A percentile compares a stretch with the other conserved stretches of the same genome.
phyloP scores from a whole-genome alignment of 2,113 vertebrate genomes.

The Aptenodytes forsteri region DNA sequence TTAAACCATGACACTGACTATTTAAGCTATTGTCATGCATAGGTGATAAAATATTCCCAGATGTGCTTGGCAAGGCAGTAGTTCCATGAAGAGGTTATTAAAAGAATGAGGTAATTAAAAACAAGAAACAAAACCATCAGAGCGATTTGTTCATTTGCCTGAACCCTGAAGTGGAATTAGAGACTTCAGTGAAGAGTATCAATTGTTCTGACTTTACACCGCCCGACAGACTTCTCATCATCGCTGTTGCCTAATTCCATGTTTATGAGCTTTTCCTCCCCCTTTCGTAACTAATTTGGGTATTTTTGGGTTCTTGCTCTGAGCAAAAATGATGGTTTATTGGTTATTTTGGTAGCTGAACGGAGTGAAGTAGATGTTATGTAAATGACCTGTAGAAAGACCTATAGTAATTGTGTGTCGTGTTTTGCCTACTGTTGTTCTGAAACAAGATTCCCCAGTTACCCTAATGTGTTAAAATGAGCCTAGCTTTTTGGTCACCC shows the following conservation, averaged over 20 bases:
- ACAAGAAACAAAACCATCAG: neutral
- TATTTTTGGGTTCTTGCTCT: neutral
- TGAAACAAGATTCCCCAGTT: neutral
- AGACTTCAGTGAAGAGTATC: neutral
- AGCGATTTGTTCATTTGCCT: neutral
- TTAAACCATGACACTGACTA: neutral
- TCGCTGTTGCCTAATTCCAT: neutral
- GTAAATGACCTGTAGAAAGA: neutral
- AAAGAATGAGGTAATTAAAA: neutral
- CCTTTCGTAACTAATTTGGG: neutral
- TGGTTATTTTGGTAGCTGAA: neutral
- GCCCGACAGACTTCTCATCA: neutral
- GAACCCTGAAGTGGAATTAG: neutral
- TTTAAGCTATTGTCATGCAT: conserved; percentile 8
- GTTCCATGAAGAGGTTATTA: neutral
- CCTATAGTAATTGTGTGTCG: neutral
- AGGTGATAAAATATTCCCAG: neutral
- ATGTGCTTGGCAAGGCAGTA: neutral
- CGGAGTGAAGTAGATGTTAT: neutral
- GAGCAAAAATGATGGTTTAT: neutral
- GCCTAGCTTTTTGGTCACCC: neutral
- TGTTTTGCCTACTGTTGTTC: neutral
- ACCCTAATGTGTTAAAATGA: neutral
- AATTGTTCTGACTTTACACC: neutral
- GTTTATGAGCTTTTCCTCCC: neutral